Percentiles rank a stretch among this genome's conserved stretches.
Evolutionary conservation across 2,888 invertebrate genomes (phyloP).

Genomic region (Aleiodes leptofemur): DNA sequence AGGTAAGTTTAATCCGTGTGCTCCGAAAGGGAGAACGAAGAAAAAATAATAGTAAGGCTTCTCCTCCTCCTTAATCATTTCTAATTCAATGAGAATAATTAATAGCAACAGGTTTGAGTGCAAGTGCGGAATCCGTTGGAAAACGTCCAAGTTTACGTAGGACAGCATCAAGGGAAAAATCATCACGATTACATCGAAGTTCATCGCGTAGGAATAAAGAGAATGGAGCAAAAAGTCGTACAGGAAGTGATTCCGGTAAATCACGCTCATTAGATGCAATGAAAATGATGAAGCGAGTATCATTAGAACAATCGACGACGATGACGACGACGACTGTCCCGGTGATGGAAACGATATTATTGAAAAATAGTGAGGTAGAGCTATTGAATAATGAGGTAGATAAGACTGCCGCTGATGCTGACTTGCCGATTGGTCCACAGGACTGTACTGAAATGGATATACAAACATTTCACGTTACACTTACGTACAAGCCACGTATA

Average conservation of each 20-base stretch:
- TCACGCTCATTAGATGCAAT: constrained; percentile 68
- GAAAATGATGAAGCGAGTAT: constrained; percentile 65
- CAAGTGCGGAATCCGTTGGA: constrained; percentile 72
- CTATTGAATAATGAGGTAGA: constrained; percentile 60
- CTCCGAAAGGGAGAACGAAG: not conserved
- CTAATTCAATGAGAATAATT: not conserved
- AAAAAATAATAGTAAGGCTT: not conserved
- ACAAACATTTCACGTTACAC: constrained; percentile 76
- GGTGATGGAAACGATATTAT: constrained; percentile 59
- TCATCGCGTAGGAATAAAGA: constrained; percentile 78
- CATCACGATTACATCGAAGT: constrained; percentile 76
- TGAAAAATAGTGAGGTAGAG: constrained; percentile 63
- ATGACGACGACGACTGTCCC: too few relatives aligned
- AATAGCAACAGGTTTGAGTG: constrained; percentile 67
- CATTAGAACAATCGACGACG: constrained; percentile 62
- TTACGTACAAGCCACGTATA: constrained; percentile 77
- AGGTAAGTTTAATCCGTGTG: constrained; percentile 70
- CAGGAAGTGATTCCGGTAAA: constrained; percentile 62
- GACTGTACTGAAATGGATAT: constrained; percentile 77
- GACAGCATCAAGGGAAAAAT: constrained; percentile 76
- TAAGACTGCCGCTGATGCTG: constrained; percentile 45
- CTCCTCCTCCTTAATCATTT: not conserved
- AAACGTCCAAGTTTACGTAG: constrained; percentile 74
- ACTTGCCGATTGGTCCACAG: constrained; percentile 66
- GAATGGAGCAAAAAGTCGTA: constrained; percentile 73